Evolutionary conservation across 2,113 vertebrate species (phyloP), one percentile per base, ranked within the genome.

Genomic region (Entelurus aequoreus): DNA sequence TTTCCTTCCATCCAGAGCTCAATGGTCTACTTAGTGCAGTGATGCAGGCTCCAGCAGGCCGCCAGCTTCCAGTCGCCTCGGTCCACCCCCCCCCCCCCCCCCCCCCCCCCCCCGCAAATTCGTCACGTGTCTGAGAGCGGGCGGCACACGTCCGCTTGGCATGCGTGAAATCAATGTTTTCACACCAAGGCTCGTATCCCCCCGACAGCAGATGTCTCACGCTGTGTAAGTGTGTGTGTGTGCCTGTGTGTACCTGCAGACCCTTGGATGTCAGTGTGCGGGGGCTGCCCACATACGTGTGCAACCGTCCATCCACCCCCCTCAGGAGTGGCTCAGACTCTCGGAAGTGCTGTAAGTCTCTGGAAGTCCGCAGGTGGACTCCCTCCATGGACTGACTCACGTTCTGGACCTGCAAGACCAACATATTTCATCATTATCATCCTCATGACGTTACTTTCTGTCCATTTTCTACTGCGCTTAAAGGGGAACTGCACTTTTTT

Each of bases 381-480:
- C 98, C 93, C 87, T 97, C 95, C 87, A 97, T 93, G 67, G 93
- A 94, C 9, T 97, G 95, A 66, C 95, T 96, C 91, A 98, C 93
- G 53, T 98, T 98, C 90, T 96, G 94, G 48, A 98, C 93, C 96
- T 98, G 84, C 62, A 77, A 59, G 52, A 83, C 74, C 65, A 21
- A 62, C 60, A 71, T 44, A 70, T 16, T 21, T 51, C 50, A 21
- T 5, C 50, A 21, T 51, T 9, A 46, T 46, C 42, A 46, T 46
- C 42, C 10, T 46, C 42, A 46, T 46, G 42, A 9, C 3, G 42
- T 46, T 11, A 46, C n/a, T 10, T 12, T 52, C 50, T n/a, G 15
- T 16, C 9, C 16, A 19, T 51, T 51, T 51, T 51, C 49, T 42
- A 42, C 40, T 5, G 2, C 40, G 40, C 40, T 42, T 42, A 42